phyloP scores from a whole-genome alignment of 2,797 vertebrate genomes.

The Corythornis leucogaster region DNA sequence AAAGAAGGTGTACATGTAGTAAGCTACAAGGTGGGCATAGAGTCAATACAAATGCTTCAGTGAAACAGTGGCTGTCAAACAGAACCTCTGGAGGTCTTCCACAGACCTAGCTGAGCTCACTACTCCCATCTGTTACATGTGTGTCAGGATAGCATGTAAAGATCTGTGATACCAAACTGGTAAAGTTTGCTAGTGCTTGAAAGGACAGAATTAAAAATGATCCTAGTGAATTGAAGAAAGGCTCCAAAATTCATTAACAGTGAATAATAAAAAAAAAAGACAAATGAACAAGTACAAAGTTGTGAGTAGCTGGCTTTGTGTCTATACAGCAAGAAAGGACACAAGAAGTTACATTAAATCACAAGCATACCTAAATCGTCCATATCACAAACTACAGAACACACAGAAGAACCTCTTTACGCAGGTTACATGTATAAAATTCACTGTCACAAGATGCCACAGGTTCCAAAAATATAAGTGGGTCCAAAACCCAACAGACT shows the following conservation, averaged over 20 bases:
- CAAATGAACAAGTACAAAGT: constrained; percentile 31
- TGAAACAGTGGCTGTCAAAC: neutral
- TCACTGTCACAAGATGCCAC: constrained; percentile 34
- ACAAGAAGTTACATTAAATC: neutral
- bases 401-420: constrained; percentile 17
- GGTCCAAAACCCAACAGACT: neutral
- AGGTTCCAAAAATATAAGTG: constrained; percentile 6
- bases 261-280: neutral
- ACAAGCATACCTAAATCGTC: constrained; percentile 11
- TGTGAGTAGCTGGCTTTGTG: neutral
- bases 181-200: neutral
- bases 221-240: neutral
- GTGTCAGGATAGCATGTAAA: neutral
- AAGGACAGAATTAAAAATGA: neutral
- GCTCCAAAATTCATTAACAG: neutral
- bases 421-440: constrained; percentile 25
- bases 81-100: neutral
- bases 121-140: neutral
- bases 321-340: constrained; percentile 24
- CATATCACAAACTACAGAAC: constrained; percentile 1
- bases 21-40: neutral
- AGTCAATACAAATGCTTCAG: neutral
- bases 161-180: neutral
- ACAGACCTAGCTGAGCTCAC: neutral
- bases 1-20: neutral